Percentiles rank a stretch among this genome's conserved stretches.
These are phyloP conservation scores for Ceramica pisi DNA, from an alignment of 2,888 invertebrate species.

Conservation along the genomic window DNA sequence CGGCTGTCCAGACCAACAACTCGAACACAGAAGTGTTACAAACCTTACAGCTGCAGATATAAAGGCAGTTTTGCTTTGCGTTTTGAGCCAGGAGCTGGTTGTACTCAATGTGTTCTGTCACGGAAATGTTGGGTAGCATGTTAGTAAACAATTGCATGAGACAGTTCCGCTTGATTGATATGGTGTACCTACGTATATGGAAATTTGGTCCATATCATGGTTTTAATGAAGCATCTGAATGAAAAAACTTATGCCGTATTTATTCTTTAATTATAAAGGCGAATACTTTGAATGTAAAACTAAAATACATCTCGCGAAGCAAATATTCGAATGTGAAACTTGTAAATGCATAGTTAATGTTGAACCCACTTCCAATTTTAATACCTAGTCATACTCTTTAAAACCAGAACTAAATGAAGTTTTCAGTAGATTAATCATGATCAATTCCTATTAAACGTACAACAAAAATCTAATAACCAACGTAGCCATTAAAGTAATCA, in stretches of 20 bases:
- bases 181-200: slow-evolving; percentile 41
- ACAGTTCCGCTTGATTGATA: slow-evolving; percentile 65
- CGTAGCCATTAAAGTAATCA: slow-evolving; percentile 78
- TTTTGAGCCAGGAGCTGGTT: slow-evolving; percentile 38
- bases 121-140: slow-evolving; percentile 66
- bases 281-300: no score
- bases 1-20: slow-evolving; percentile 62
- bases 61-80: slow-evolving; percentile 28
- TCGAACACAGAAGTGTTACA: slow-evolving; percentile 36
- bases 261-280: not conserved
- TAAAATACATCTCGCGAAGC: no score
- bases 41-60: slow-evolving; percentile 37
- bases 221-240: slow-evolving; percentile 20
- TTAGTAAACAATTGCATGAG: slow-evolving; percentile 66
- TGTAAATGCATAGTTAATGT: not conserved
- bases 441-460: slow-evolving; percentile 65
- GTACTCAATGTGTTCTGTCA: slow-evolving; percentile 60
- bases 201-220: slow-evolving; percentile 34
- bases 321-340: not conserved
- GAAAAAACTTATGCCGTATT: not conserved
- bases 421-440: slow-evolving; percentile 62
- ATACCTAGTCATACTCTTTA: not conserved
- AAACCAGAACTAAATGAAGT: slow-evolving; percentile 20
- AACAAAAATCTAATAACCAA: slow-evolving; percentile 73
- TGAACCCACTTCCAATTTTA: not conserved